These are phyloP conservation scores for Pachypanchax playfairii DNA, from an alignment of 2,113 vertebrate genomes.

Conservation along the genomic window DNA sequence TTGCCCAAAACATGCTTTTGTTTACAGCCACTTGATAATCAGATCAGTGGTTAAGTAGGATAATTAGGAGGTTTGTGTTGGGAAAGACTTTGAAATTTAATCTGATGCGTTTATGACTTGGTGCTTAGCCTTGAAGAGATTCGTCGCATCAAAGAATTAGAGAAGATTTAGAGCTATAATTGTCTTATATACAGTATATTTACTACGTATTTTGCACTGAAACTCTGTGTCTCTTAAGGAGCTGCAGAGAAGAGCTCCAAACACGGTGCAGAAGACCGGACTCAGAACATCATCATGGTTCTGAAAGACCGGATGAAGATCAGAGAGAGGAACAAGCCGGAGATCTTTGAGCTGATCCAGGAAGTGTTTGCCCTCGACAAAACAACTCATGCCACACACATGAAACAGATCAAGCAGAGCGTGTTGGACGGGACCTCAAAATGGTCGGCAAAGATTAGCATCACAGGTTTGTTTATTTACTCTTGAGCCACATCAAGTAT, in stretches of 20 bases:
- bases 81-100: slow-evolving; percentile 28
- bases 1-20: slow-evolving; percentile 23
- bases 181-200: slow-evolving; percentile 13
- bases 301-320: slow-evolving; percentile 99
- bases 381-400: slow-evolving; percentile 86
- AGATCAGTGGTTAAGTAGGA: slow-evolving; percentile 16
- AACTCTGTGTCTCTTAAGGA: slow-evolving; percentile 73
- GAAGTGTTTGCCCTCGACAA: slow-evolving; percentile 93
- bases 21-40: slow-evolving; percentile 8
- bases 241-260: slow-evolving; percentile 98
- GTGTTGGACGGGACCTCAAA: slow-evolving; percentile 97
- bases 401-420: slow-evolving; percentile 98
- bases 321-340: slow-evolving; percentile 95
- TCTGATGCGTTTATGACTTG: slow-evolving; percentile 18
- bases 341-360: slow-evolving; percentile 97
- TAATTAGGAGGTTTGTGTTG: slow-evolving; percentile 26
- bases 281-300: slow-evolving; percentile 99
- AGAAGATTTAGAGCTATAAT: not conserved
- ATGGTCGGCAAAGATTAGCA: slow-evolving; percentile 98
- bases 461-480: slow-evolving; percentile 82
- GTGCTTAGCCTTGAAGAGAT: slow-evolving; percentile 14
- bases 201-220: not conserved
- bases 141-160: slow-evolving; percentile 2
- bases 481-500: not conserved
- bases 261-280: slow-evolving; percentile 94